A percentile compares a stretch with the other conserved stretches of the same genome.
These are phyloP conservation scores for Masnerella sp. DNA, from an alignment of 2,888 invertebrate genomes.

Conservation along the genomic window DNA sequence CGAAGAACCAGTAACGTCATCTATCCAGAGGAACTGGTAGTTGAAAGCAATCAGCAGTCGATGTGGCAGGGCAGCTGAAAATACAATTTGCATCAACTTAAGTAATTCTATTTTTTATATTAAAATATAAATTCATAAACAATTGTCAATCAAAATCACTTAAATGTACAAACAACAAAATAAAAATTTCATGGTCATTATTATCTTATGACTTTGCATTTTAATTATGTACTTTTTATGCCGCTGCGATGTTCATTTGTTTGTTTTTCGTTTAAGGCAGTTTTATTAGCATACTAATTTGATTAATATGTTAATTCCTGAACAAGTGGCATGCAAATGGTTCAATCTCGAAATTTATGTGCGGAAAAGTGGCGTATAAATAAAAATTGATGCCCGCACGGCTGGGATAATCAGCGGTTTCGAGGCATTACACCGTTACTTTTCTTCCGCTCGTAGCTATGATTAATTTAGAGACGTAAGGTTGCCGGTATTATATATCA, in stretches of 20 bases:
- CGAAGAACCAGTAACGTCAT: neutral
- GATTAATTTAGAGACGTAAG: constrained; percentile 47
- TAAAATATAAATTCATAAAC: neutral
- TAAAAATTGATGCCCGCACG: constrained; percentile 31
- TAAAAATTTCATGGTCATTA: too few species aligned
- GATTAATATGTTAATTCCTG: constrained; percentile 39
- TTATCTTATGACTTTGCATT: neutral
- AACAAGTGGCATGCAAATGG: constrained; percentile 28
- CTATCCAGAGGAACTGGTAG: neutral
- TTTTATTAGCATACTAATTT: constrained; percentile 29
- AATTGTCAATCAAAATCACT: neutral
- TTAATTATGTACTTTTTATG: neutral
- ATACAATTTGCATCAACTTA: neutral
- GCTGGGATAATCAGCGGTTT: constrained; percentile 35
- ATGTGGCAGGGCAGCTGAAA: neutral
- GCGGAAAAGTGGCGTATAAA: constrained; percentile 26
- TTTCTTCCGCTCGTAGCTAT: constrained; percentile 40
- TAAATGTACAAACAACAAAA: too few species aligned
- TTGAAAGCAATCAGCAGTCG: too few species aligned
- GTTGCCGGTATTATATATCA: constrained; percentile 37
- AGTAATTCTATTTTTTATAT: neutral
- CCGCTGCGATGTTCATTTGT: neutral
- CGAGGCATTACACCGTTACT: constrained; percentile 39
- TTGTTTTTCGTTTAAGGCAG: constrained; percentile 4
- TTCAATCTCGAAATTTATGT: constrained; percentile 45